Conservation (phyloP, 2,113 vertebrate genomes). For the Plotosus lineatus region DNA sequence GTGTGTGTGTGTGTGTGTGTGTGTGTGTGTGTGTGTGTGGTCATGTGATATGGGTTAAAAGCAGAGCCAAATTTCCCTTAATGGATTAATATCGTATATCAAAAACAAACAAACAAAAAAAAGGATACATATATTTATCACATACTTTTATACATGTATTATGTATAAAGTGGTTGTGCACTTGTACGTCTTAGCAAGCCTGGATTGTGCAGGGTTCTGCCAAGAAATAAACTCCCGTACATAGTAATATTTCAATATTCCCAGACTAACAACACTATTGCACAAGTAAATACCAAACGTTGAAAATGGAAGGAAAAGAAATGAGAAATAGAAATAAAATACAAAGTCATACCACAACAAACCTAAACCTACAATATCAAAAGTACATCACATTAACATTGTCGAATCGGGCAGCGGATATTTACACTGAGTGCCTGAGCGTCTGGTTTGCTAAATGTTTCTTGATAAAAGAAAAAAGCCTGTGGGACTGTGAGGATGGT, state of each 20-base stretch:
- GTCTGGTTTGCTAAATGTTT: background rate
- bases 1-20: too few species aligned
- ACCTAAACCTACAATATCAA: background rate
- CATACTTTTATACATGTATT: slow-evolving; percentile 40
- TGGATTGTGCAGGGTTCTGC: slow-evolving; percentile 13
- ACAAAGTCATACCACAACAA: background rate
- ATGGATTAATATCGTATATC: too few species aligned
- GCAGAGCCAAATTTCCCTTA: too few species aligned
- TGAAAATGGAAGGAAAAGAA: background rate
- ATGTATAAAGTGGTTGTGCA: slow-evolving; percentile 44
- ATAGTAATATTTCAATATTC: background rate
- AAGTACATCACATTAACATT: background rate
- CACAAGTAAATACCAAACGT: slow-evolving; percentile 35
- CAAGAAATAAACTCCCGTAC: background rate
- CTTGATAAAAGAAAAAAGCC: background rate
- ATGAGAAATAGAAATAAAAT: background rate
- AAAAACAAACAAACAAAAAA: slow-evolving; percentile 28
- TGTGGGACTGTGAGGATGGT: background rate
- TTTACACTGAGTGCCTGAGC: background rate
- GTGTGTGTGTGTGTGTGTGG: too few species aligned
- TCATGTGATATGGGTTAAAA: too few species aligned
- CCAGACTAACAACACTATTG: slow-evolving; percentile 31
- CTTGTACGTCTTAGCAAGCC: slow-evolving; percentile 48
- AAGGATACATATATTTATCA: slow-evolving; percentile 46
- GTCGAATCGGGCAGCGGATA: background rate